These are phyloP conservation scores for Platorchestia sp. DNA, from an alignment of 1,140 invertebrate genomes.

Conservation along the genomic window DNA sequence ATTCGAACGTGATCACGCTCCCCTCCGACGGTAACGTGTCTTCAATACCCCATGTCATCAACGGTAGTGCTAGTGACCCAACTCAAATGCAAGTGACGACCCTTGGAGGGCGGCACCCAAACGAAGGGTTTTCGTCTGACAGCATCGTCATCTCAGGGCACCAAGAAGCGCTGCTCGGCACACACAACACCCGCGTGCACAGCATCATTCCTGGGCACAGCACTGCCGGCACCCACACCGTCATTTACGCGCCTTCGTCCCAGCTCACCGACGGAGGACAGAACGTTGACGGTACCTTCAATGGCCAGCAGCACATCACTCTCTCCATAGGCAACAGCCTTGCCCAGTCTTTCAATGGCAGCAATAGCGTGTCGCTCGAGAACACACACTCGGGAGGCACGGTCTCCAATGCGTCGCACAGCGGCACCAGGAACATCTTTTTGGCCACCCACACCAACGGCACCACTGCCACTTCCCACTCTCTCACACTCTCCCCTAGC, in stretches of 20 bases:
- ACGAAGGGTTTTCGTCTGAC: not conserved
- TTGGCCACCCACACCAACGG: not conserved
- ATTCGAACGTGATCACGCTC: conserved; percentile 25
- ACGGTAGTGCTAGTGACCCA: not conserved
- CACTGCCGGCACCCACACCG: not conserved
- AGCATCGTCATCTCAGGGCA: conserved; percentile 18
- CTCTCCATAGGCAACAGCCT: conserved; percentile 41
- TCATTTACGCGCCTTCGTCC: not conserved
- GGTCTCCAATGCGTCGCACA: not conserved
- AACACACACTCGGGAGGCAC: not conserved
- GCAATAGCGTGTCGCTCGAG: not conserved
- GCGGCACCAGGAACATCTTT: conserved; percentile 14
- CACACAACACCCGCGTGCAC: conserved; percentile 15
- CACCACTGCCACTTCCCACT: not conserved
- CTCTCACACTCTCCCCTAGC: not conserved
- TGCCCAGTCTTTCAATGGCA: not conserved
- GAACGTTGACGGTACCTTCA: not conserved
- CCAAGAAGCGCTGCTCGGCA: not conserved
- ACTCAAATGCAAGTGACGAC: conserved; percentile 10
- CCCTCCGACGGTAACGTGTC: not conserved
- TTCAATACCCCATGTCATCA: conserved; percentile 1
- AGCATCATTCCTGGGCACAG: not conserved
- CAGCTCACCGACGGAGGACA: not conserved
- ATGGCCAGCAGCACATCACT: conserved; percentile 36
- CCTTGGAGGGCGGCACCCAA: not conserved